These are phyloP conservation scores for Vespertilio murinus DNA, from an alignment of 2,797 vertebrate species.

Conservation along the genomic window DNA sequence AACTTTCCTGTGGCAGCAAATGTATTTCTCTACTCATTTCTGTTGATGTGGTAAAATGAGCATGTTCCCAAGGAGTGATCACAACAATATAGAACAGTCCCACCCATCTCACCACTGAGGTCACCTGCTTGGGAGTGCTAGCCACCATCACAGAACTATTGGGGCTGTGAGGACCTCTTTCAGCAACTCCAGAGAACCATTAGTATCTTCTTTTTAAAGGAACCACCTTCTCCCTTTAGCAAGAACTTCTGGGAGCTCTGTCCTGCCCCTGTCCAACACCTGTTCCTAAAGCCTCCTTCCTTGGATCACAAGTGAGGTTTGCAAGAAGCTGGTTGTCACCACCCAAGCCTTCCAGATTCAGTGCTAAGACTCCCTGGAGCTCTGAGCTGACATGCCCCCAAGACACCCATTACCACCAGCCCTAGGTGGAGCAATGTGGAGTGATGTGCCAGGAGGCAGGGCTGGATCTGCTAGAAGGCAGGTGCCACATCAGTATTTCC, in stretches of 20 bases:
- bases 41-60: background rate
- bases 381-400: background rate
- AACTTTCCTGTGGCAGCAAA: background rate
- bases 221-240: background rate
- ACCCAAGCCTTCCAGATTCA: background rate
- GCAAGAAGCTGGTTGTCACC: background rate
- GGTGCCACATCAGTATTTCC: conserved; percentile 15
- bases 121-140: background rate
- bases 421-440: background rate
- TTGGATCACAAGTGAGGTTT: background rate
- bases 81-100: background rate
- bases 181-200: background rate
- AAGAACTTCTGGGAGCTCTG: background rate
- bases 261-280: background rate
- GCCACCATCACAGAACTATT: background rate
- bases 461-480: background rate
- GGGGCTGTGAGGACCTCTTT: background rate
- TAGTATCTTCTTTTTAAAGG: background rate
- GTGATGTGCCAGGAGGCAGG: background rate
- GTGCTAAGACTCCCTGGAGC: background rate
- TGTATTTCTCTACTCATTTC: background rate
- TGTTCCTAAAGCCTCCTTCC: background rate
- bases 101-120: background rate
- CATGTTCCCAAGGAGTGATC: background rate
- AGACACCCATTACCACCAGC: background rate